Conservation (phyloP, 2,888 invertebrate genomes). For the Therioaphis trifolii region DNA sequence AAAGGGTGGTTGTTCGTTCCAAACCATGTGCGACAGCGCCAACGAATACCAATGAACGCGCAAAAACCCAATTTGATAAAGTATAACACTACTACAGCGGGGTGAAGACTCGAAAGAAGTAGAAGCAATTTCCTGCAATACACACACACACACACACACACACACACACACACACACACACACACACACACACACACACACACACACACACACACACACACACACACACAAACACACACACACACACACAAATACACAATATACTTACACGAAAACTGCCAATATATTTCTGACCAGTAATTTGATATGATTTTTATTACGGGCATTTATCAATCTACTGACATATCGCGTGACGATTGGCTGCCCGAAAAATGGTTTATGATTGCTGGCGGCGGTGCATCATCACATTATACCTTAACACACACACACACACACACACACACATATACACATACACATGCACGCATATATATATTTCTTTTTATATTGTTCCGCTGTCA, state of each 20-base stretch:
- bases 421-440: not conserved
- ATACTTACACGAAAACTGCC: no score
- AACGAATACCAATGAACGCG: constrained; percentile 39
- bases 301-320: constrained; percentile 61
- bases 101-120: not conserved
- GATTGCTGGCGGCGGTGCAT: constrained; percentile 26
- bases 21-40: not conserved
- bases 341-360: constrained; percentile 61
- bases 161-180: not conserved
- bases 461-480: not conserved
- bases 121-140: constrained; percentile 50
- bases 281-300: constrained; percentile 29
- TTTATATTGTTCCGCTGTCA: not conserved
- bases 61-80: constrained; percentile 42
- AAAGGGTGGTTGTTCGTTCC: not conserved
- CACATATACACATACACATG: not conserved
- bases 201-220: not conserved
- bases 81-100: not conserved
- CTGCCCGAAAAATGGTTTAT: constrained; percentile 36
- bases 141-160: not conserved
- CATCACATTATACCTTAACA: not conserved
- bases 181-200: not conserved
- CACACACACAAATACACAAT: no score
- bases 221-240: not conserved
- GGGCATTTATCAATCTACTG: constrained; percentile 53